phyloP scores from a whole-genome alignment of 1,140 invertebrate species.

The Tyrophagus putrescentiae region DNA sequence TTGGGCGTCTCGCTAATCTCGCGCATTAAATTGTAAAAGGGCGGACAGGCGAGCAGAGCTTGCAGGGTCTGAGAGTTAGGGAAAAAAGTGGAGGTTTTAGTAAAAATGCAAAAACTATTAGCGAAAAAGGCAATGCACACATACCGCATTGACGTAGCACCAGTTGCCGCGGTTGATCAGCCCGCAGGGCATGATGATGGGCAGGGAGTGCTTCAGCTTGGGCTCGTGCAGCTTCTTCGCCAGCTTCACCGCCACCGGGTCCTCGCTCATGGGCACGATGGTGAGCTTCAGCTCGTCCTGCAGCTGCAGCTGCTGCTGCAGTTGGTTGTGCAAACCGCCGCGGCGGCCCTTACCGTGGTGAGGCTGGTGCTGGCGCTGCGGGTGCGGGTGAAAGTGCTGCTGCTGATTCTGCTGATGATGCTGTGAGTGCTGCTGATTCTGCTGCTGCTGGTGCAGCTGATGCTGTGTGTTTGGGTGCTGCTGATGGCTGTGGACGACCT shows the following conservation, averaged over 20 bases:
- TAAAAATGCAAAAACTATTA: not conserved
- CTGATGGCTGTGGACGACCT: too few species aligned
- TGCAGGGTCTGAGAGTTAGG: constrained; percentile 32
- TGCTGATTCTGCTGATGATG: constrained; percentile 17
- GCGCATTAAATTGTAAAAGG: constrained; percentile 76
- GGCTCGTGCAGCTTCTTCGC: constrained; percentile 18
- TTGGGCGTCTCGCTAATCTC: constrained; percentile 41
- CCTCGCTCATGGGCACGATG: constrained; percentile 4
- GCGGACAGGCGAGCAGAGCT: constrained; percentile 75
- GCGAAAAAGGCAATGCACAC: not conserved
- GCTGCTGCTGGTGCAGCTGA: not conserved
- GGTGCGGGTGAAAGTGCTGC: constrained; percentile 22
- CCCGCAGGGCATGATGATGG: constrained; percentile 49
- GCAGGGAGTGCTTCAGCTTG: constrained; percentile 24
- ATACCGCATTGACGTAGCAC: constrained; percentile 78
- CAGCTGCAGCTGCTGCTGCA: not conserved
- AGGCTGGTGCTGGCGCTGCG: constrained; percentile 22
- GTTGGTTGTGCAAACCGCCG: not conserved
- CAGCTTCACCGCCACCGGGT: constrained; percentile 5
- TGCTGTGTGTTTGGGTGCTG: too few species aligned
- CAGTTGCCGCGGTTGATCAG: constrained; percentile 81
- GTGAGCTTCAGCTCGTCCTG: not conserved
- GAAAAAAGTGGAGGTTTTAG: not conserved
- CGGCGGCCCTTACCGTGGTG: not conserved
- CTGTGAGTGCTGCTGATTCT: not conserved